Evolutionary conservation across 2,113 vertebrate genomes (phyloP).

Genomic region (Mustela lutreola): DNA sequence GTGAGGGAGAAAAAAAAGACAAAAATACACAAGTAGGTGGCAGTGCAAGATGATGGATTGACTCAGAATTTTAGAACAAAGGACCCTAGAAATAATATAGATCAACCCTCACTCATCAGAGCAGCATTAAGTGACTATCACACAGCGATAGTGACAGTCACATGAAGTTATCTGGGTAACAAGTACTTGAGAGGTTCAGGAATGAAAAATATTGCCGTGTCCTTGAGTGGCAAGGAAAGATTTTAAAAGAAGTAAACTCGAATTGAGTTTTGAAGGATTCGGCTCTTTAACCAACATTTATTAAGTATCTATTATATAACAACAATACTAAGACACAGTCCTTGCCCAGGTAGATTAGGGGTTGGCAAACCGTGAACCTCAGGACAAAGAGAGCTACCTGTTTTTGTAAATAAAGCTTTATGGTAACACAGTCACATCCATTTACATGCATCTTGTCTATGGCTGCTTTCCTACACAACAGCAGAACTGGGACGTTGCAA

Average conservation of each 20-base stretch:
- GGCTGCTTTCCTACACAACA: background rate
- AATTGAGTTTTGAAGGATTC: background rate
- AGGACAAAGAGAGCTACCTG: background rate
- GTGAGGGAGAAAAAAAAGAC: background rate
- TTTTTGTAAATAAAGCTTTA: background rate
- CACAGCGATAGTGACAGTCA: too few relatives aligned
- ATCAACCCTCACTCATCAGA: background rate
- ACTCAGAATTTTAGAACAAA: conserved; percentile 50
- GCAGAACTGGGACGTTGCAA: background rate
- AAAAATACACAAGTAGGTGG: background rate
- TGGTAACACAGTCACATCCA: background rate
- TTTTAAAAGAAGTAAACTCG: background rate
- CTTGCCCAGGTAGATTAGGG: background rate
- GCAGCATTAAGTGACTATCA: background rate
- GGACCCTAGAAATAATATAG: background rate
- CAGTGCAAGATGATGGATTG: background rate
- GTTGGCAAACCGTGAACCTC: background rate
- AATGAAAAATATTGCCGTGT: background rate
- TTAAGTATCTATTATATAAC: background rate
- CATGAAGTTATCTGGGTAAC: background rate
- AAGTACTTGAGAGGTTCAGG: background rate
- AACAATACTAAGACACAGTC: background rate
- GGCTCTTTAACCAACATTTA: background rate
- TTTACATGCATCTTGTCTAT: background rate
- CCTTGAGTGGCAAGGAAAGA: background rate